Conservation (phyloP, 2,797 vertebrate genomes). For the Poeciliopsis paucimaculata region DNA sequence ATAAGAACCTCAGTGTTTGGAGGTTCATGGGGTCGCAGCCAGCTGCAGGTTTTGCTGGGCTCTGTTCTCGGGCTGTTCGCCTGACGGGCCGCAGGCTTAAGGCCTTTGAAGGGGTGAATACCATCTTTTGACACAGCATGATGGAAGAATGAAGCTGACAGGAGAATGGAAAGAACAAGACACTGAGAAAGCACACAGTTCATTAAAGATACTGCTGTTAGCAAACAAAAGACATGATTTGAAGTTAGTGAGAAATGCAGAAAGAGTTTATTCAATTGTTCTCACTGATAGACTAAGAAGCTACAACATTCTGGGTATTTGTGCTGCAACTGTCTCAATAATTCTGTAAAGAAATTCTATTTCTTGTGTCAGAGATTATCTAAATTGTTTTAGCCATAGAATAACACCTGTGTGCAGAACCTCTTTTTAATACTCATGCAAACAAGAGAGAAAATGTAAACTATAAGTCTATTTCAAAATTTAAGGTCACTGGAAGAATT, state of each 20-base stretch:
- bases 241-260: constrained; percentile 51
- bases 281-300: constrained; percentile 15
- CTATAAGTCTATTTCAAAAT: constrained; percentile 1
- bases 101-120: constrained; percentile 99
- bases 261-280: constrained; percentile 36
- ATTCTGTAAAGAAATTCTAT: constrained; percentile 53
- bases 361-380: background rate
- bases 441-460: constrained; percentile 53
- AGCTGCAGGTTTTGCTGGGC: constrained; percentile 88
- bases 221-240: constrained; percentile 46
- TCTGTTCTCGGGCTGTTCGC: constrained; percentile 99
- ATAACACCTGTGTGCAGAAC: background rate
- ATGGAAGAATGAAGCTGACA: constrained; percentile 82
- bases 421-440: constrained; percentile 45
- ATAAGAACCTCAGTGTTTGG: background rate
- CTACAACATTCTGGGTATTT: constrained; percentile 15
- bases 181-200: constrained; percentile 37
- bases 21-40: constrained; percentile 72
- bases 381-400: background rate
- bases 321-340: constrained; percentile 78
- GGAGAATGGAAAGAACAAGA: constrained; percentile 46
- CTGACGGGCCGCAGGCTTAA: constrained; percentile 99
- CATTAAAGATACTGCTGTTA: constrained; percentile 45
- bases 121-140: constrained; percentile 99
- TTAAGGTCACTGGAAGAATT: background rate